Conservation (phyloP, 1,140 invertebrate genomes). For the Cyclargus thomasi region DNA sequence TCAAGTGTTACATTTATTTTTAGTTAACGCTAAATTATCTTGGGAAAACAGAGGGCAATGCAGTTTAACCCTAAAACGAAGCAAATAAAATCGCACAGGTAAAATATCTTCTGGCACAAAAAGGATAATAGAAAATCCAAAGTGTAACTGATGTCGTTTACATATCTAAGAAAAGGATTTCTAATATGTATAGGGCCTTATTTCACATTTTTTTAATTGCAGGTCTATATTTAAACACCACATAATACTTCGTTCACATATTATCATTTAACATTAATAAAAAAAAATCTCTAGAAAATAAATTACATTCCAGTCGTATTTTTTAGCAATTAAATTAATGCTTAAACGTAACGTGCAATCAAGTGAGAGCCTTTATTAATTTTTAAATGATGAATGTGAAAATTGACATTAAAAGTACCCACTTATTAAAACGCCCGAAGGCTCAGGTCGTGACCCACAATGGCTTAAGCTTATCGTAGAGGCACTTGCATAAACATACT, state of each 20-base stretch:
- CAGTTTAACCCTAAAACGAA: neutral
- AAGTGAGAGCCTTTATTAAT: conserved; percentile 10
- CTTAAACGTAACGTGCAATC: neutral
- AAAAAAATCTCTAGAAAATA: too few species aligned
- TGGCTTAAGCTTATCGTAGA: neutral
- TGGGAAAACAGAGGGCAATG: neutral
- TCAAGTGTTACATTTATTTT: conserved; percentile 1
- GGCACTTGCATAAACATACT: neutral
- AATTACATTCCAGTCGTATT: too few species aligned
- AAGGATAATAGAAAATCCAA: too few species aligned
- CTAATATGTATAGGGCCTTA: too few species aligned
- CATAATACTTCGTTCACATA: too few species aligned
- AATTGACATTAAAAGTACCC: conserved; percentile 6
- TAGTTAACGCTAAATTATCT: neutral
- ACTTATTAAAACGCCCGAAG: conserved; percentile 7
- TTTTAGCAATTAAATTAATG: neutral
- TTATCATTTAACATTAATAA: too few species aligned
- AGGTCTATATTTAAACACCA: too few species aligned
- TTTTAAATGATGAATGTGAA: conserved; percentile 7
- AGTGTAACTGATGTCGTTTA: too few species aligned
- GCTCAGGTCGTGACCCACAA: neutral
- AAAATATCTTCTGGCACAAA: neutral
- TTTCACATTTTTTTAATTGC: too few species aligned
- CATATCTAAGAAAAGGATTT: too few species aligned
- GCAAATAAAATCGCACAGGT: neutral